Percentiles rank a stretch among this genome's conserved stretches.
These are phyloP conservation scores for Azorinus chamasolen DNA, from an alignment of 2,888 invertebrate species.

Conservation along the genomic window DNA sequence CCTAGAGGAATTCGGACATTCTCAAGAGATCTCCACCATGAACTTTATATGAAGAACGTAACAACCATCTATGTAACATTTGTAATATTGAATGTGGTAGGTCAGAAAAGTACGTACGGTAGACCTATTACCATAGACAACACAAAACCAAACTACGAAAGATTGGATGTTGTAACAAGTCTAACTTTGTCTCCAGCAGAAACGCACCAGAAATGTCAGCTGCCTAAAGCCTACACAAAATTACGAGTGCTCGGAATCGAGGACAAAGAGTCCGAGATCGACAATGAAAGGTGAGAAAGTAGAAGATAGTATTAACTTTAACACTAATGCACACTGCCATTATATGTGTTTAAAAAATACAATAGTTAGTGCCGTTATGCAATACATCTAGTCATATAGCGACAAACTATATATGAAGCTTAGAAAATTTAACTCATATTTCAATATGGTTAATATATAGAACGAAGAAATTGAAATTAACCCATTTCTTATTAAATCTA, in stretches of 20 bases:
- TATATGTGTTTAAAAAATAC: too few species aligned
- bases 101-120: conserved; percentile 41
- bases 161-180: conserved; percentile 60
- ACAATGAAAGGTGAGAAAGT: conserved; percentile 50
- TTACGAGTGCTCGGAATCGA: conserved; percentile 24
- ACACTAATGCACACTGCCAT: too few species aligned
- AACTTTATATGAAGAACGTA: conserved; percentile 9
- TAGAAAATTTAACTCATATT: too few species aligned
- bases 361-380: too few species aligned
- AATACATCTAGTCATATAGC: too few species aligned
- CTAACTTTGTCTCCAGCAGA: conserved; percentile 5
- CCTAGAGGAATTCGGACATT: conserved; percentile 24
- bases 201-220: conserved; percentile 58
- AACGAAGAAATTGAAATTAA: too few species aligned
- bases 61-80: conserved; percentile 47
- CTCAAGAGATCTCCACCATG: conserved; percentile 31
- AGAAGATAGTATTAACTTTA: too few species aligned
- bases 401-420: too few species aligned
- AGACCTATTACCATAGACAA: conserved; percentile 54
- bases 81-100: conserved; percentile 54
- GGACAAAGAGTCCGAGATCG: conserved; percentile 66
- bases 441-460: too few species aligned
- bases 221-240: conserved; percentile 63
- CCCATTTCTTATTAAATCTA: too few species aligned
- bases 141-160: conserved; percentile 52